Base-by-base conservation (phyloP, 2,888 invertebrate species). In the Isotomurus palustris region DNA sequence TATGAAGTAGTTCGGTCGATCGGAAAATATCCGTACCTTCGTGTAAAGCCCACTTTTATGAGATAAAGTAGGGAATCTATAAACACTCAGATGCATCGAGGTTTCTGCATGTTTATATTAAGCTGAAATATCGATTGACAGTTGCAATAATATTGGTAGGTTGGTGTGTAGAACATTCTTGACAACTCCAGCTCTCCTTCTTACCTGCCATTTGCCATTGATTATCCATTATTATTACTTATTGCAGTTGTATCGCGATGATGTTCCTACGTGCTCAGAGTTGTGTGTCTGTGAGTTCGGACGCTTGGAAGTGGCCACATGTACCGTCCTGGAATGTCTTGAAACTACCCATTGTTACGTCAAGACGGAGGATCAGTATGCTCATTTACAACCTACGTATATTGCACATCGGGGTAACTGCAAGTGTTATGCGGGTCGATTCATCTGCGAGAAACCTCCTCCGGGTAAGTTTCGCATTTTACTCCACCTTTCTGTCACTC, bases 221-320 rank as follows among this genome's bases (percentile, higher is more conserved):
- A n/a, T n/a, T n/a, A n/a, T n/a, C n/a, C n/a, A n/a, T n/a, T n/a
- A n/a, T n/a, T n/a, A n/a, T n/a, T n/a, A 64, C 67, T 61, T 66
- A 58, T 77, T 79, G 32, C 78, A 88, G 88, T 80, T 89, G 55
- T 88, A 88, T 76, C 83, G 86, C 28, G 86, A 89, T 72, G 88
- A 90, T 68, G 90, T 91, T 73, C 84, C 88, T 28, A 90, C 91
- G 73, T 92, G 91, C 76, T 91, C 91, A 38, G 91, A 91, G 77
- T 81, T 92, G 56, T 92, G 92, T 76, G 85, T 88, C 71, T 92
- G 92, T 74, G 50, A 56, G 19, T 22, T 62, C 50, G 86, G 87
- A 73, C 81, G 84, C 59, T 85, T 86, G 0, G 82, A 82, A 72
- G 85, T 86, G 70, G 84, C 86, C 56, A 44, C 56, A 54, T 92